A percentile compares a stretch with the other conserved stretches of the same genome.
These are phyloP conservation scores for Macroglossus sobrinus DNA, from an alignment of 2,113 vertebrate genomes.

Conservation along the genomic window DNA sequence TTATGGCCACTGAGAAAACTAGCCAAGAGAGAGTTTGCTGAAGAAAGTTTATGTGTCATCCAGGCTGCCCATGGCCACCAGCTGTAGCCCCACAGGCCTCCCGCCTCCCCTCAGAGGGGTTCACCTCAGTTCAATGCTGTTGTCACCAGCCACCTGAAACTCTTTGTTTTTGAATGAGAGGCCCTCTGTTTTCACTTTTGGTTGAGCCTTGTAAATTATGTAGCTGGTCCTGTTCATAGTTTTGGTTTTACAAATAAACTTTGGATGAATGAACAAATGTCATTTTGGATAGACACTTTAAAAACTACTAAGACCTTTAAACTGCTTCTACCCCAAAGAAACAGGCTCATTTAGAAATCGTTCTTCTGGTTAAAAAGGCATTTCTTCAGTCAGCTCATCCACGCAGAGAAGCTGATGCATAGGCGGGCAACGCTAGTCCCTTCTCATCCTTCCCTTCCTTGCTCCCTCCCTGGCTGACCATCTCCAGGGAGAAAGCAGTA, in stretches of 20 bases:
- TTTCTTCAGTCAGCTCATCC: not conserved
- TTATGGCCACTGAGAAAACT: not conserved
- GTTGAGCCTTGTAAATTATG: not conserved
- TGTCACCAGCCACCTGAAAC: not conserved
- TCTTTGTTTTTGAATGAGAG: not conserved
- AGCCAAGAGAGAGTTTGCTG: not conserved
- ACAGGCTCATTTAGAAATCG: not conserved
- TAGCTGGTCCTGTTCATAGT: not conserved
- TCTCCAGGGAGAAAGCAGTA: not conserved
- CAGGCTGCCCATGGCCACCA: accelerated
- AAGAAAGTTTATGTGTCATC: not conserved
- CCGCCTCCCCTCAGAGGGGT: accelerated
- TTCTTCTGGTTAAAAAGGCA: not conserved
- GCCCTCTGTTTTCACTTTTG: not conserved
- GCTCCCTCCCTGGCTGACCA: not conserved
- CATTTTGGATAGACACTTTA: not conserved
- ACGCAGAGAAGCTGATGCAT: not conserved
- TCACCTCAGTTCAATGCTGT: not conserved
- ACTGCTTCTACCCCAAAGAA: not conserved
- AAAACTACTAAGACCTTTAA: not conserved
- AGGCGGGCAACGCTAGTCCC: not conserved
- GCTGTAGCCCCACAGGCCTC: not conserved
- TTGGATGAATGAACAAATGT: not conserved
- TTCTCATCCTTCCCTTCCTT: not conserved
- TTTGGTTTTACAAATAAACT: not conserved